Evolutionary conservation across 2,797 vertebrate genomes (phyloP).

Genomic region (Gallinago solitaria): DNA sequence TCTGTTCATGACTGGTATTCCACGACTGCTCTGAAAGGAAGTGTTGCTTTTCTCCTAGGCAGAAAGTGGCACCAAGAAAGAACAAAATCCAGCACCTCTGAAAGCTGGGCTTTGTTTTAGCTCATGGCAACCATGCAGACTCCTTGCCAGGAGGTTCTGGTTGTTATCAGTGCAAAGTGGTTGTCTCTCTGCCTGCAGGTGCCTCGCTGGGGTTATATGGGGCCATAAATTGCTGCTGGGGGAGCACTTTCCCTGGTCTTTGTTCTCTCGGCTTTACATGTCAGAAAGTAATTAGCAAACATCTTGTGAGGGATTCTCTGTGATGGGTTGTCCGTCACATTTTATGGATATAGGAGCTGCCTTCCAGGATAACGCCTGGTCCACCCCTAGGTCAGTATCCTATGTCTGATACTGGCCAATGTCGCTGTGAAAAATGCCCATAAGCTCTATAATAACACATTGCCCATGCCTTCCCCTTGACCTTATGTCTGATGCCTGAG

Average conservation of each 20-base stretch:
- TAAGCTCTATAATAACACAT: neutral
- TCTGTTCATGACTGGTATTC: neutral
- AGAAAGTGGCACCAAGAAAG: neutral
- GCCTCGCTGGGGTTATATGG: neutral
- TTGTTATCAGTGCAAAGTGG: neutral
- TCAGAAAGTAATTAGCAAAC: neutral
- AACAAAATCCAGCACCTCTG: neutral
- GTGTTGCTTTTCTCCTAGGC: neutral
- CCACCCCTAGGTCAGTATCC: neutral
- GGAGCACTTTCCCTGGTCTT: neutral
- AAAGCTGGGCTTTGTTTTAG: neutral
- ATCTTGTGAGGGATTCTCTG: neutral
- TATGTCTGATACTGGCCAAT: neutral
- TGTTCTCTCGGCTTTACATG: neutral
- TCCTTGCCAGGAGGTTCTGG: neutral
- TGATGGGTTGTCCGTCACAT: neutral
- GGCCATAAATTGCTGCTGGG: neutral
- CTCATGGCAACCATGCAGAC: neutral
- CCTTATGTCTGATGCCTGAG: neutral
- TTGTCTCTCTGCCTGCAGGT: neutral
- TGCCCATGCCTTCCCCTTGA: neutral
- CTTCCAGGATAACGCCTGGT: neutral
- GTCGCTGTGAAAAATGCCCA: neutral
- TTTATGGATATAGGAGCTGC: neutral
- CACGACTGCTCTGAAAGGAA: neutral